Percentiles rank a stretch among this genome's conserved stretches.
These are phyloP conservation scores for Drosophila prostipennis DNA, from an alignment of 2,888 invertebrate species.

Conservation along the genomic window DNA sequence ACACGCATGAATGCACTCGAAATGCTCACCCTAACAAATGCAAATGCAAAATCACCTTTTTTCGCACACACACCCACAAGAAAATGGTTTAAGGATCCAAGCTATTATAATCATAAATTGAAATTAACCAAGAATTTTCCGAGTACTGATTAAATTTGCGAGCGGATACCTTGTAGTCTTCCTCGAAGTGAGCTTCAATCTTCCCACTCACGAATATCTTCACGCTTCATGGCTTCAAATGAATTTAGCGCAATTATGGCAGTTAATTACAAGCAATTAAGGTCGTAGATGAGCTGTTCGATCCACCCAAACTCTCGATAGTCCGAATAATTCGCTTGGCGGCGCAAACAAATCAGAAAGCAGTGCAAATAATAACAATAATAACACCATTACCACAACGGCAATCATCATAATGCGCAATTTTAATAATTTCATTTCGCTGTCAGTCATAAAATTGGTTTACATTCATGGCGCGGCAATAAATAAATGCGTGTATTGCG, in stretches of 20 bases:
- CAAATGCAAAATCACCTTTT: conserved; percentile 29
- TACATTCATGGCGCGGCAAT: conserved; percentile 32
- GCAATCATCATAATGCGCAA: conserved; percentile 54
- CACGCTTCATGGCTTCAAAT: conserved; percentile 24
- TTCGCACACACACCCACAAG: conserved; percentile 2
- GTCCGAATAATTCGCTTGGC: conserved; percentile 28
- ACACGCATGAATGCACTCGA: conserved; percentile 21
- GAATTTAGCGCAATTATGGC: conserved; percentile 40
- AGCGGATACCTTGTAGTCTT: background rate
- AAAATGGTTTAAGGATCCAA: conserved; percentile 6
- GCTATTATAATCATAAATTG: background rate
- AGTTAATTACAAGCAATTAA: conserved; percentile 72
- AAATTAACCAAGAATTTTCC: conserved; percentile 3
- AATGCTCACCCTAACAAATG: conserved; percentile 18
- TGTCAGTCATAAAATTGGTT: conserved; percentile 60
- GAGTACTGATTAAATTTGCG: background rate
- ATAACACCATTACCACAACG: conserved; percentile 44
- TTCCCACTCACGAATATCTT: background rate
- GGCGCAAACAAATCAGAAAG: conserved; percentile 61
- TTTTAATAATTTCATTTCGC: conserved; percentile 72
- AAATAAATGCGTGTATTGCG: conserved; percentile 26
- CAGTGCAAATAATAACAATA: conserved; percentile 57
- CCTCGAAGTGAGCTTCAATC: background rate
- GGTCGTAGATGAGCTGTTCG: conserved; percentile 23
- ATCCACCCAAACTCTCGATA: conserved; percentile 6